Evolutionary conservation across 35 echinoderm and acorn worm species (phyloP).

Genomic region (Hemicentrotus pulcherrimus): DNA sequence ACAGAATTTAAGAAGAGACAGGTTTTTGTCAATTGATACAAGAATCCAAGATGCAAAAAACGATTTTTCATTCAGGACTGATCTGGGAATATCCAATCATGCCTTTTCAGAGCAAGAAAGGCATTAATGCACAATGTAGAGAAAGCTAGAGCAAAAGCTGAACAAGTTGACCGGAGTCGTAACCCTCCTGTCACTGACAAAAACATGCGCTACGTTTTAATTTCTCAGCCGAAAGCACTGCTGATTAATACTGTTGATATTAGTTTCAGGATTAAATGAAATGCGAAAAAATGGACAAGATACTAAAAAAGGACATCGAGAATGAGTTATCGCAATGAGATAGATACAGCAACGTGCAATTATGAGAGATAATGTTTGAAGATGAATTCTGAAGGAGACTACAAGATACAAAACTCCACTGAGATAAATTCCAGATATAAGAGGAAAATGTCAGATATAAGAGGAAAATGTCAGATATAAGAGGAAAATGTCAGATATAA

Average conservation of each 20-base stretch:
- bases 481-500: too few relatives aligned
- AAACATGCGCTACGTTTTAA: background rate
- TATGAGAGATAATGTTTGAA: background rate
- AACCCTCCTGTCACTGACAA: background rate
- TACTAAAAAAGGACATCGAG: background rate
- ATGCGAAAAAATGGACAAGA: background rate
- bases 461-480: too few relatives aligned
- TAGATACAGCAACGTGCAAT: background rate
- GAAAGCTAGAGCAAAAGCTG: background rate
- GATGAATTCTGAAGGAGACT: background rate
- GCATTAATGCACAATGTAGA: background rate
- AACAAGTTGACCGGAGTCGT: background rate
- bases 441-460: background rate
- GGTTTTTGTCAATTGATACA: background rate
- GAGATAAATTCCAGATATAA: background rate
- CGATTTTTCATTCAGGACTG: background rate
- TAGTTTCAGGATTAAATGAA: constrained; percentile 14
- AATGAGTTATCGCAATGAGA: background rate
- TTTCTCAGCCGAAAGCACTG: background rate
- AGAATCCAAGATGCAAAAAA: background rate
- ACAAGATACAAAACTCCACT: constrained; percentile 11
- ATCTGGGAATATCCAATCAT: background rate
- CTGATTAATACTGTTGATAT: background rate
- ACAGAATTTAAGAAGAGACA: background rate
- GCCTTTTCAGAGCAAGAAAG: background rate